Percentiles rank a stretch among this genome's conserved stretches.
These are phyloP conservation scores for Solenodon paradoxus DNA, from an alignment of 2,113 vertebrate species.

Conservation along the genomic window DNA sequence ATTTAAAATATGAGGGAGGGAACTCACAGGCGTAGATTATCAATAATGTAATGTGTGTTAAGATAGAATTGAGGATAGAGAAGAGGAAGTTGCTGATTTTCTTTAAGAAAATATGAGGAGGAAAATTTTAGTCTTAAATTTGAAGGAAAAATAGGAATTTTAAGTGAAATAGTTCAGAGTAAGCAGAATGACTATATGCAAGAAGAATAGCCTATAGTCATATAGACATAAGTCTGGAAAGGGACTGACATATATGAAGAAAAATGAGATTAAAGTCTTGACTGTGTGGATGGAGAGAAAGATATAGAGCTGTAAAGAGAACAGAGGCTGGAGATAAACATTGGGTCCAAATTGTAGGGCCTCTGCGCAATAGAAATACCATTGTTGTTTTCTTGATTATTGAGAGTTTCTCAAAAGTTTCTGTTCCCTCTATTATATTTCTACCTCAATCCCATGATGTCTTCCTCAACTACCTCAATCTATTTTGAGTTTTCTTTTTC, in stretches of 20 bases:
- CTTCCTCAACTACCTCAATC: background rate
- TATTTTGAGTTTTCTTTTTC: conserved; percentile 36
- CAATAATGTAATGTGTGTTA: background rate
- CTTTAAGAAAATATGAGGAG: background rate
- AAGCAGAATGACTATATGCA: background rate
- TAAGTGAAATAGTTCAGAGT: background rate
- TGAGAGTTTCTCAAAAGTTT: background rate
- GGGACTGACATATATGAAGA: background rate
- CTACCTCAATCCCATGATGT: background rate
- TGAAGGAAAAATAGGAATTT: conserved; percentile 1
- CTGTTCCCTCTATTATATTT: background rate
- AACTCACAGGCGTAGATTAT: background rate
- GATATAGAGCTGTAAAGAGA: fast-evolving
- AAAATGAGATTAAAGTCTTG: background rate
- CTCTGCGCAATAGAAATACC: background rate
- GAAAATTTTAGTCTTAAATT: background rate
- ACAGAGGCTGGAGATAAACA: background rate
- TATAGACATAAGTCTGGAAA: fast-evolving
- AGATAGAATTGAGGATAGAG: background rate
- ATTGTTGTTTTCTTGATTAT: background rate
- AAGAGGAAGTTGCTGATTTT: background rate
- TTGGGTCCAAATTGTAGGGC: background rate
- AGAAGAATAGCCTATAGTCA: fast-evolving
- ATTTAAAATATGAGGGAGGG: no score
- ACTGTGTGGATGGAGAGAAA: fast-evolving